A percentile compares a stretch with the other conserved stretches of the same genome.
These are phyloP conservation scores for Alectura lathami DNA, from an alignment of 2,113 vertebrate species.

Conservation along the genomic window DNA sequence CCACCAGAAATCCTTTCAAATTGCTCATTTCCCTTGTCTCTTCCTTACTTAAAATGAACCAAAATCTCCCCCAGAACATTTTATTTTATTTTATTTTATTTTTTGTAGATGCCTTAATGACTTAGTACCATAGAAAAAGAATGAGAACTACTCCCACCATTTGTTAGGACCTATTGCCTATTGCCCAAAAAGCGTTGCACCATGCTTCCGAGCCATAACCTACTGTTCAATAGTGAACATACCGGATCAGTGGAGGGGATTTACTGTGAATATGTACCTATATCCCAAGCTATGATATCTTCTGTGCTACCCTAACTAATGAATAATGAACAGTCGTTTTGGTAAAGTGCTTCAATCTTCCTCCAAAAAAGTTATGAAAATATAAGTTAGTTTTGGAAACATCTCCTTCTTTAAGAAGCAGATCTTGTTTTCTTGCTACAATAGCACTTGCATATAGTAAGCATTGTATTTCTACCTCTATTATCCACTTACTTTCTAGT, in stretches of 20 bases:
- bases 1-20: background rate
- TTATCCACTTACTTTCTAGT: constrained; percentile 17
- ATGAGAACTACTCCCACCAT: background rate
- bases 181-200: background rate
- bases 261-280: background rate
- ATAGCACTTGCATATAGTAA: constrained; percentile 35
- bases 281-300: background rate
- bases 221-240: background rate
- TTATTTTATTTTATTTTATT: background rate
- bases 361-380: constrained; percentile 48
- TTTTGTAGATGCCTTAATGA: background rate
- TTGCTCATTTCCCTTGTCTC: background rate
- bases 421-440: constrained; percentile 59
- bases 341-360: constrained; percentile 68
- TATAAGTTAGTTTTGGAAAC: constrained; percentile 61
- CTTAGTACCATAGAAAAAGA: background rate
- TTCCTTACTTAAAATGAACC: background rate
- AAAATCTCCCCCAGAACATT: background rate
- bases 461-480: constrained; percentile 11
- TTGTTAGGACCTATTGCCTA: constrained; percentile 19
- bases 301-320: background rate
- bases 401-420: constrained; percentile 67
- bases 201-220: constrained; percentile 12
- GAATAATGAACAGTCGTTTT: constrained; percentile 52
- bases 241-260: background rate